These are phyloP conservation scores for Potamarius usumacintae DNA, from an alignment of 2,113 vertebrate species.

Conservation along the genomic window DNA sequence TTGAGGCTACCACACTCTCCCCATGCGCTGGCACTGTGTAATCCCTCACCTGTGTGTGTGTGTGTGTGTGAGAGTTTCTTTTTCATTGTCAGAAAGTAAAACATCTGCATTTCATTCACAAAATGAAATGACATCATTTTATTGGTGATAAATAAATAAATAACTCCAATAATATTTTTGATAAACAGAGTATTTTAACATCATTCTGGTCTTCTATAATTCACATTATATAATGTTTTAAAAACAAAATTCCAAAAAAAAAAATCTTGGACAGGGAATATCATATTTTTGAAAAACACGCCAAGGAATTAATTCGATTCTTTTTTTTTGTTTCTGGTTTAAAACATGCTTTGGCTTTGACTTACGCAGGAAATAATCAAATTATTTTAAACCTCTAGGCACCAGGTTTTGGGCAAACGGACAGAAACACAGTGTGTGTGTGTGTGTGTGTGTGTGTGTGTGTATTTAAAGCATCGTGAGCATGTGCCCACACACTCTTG, in stretches of 20 bases:
- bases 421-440: constrained; percentile 18
- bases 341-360: background rate
- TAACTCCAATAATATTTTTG: background rate
- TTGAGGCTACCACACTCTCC: constrained; percentile 56
- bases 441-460: constrained; percentile 28
- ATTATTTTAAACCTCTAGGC: constrained; percentile 15
- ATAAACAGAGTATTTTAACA: background rate
- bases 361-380: background rate
- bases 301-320: background rate
- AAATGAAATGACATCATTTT: background rate
- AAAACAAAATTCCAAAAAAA: background rate
- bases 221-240: background rate
- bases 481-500: constrained; percentile 30
- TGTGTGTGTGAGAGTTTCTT: background rate
- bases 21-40: constrained; percentile 47
- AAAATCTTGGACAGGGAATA: background rate
- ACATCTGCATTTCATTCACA: background rate
- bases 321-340: background rate
- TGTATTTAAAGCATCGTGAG: constrained; percentile 27
- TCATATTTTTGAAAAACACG: background rate
- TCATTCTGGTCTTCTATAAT: background rate
- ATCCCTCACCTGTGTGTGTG: constrained; percentile 34
- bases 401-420: background rate
- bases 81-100: background rate
- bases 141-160: too few relatives aligned